A percentile compares a stretch with the other conserved stretches of the same genome.
Conservation (phyloP, 2,797 vertebrate species). For the Phrynocephalus guinanensis region DNA sequence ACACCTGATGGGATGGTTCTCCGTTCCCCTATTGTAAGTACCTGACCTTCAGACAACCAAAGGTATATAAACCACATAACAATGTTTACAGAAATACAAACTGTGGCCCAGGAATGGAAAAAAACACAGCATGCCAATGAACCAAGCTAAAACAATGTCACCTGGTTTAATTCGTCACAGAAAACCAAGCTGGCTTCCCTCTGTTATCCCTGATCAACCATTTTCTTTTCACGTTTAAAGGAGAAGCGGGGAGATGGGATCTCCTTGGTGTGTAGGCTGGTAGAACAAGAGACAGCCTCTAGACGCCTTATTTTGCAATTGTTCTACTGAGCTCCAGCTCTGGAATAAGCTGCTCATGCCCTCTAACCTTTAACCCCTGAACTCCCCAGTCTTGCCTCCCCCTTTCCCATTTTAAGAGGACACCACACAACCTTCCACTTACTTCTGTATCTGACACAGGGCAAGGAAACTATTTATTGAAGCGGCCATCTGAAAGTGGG, state of each 20-base stretch:
- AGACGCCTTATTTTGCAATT: background rate
- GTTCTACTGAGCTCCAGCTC: background rate
- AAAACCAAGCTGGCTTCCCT: background rate
- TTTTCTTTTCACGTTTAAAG: background rate
- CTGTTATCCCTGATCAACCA: background rate
- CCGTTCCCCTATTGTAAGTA: accelerated
- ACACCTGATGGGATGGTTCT: background rate
- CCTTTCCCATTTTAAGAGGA: background rate
- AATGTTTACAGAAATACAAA: background rate
- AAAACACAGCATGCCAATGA: too few relatives aligned
- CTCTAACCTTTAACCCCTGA: conserved; percentile 21
- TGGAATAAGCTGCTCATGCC: background rate
- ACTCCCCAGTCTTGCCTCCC: background rate
- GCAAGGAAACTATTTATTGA: background rate
- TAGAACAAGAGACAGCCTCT: background rate
- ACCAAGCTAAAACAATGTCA: background rate
- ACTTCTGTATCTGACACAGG: too few relatives aligned
- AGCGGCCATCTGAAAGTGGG: background rate
- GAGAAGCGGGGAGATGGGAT: background rate
- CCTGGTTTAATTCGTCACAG: too few relatives aligned
- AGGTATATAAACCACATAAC: background rate
- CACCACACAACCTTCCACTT: background rate
- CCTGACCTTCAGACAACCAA: background rate
- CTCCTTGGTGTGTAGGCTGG: background rate
- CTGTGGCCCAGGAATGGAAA: background rate